phyloP scores from a whole-genome alignment of 2,113 vertebrate genomes.

The Oryzias celebensis region DNA sequence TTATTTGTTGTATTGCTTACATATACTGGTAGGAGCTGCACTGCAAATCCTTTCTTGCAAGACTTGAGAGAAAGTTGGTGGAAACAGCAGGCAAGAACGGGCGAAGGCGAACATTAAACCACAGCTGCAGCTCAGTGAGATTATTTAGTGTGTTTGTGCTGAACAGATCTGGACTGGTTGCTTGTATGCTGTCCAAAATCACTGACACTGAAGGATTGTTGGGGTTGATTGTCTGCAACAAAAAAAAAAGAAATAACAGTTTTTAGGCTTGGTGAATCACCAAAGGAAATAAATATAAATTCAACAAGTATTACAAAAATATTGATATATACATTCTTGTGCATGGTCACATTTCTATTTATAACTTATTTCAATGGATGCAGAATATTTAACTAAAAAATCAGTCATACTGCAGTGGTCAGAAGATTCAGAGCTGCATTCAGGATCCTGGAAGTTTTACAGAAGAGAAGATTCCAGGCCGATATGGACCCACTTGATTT shows the following conservation, averaged over 20 bases:
- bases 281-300: too few relatives aligned
- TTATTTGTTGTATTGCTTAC: conserved; percentile 40
- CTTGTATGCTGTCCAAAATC: conserved; percentile 66
- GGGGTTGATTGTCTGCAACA: conserved; percentile 49
- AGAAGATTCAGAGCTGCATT: conserved; percentile 61
- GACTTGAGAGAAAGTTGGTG: conserved; percentile 62
- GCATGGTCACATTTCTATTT: too few relatives aligned
- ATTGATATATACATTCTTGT: too few relatives aligned
- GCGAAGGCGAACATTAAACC: conserved; percentile 63
- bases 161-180: conserved; percentile 59
- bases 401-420: conserved; percentile 19
- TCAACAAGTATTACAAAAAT: too few relatives aligned
- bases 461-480: conserved; percentile 66
- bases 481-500: conserved; percentile 28
- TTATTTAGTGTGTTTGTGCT: conserved; percentile 11
- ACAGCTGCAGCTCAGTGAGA: conserved; percentile 46
- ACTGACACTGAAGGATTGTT: conserved; percentile 11
- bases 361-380: too few relatives aligned
- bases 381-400: too few relatives aligned
- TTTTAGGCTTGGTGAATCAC: too few relatives aligned
- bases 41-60: conserved; percentile 37
- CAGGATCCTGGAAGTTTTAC: conserved; percentile 50
- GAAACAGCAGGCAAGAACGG: conserved; percentile 64
- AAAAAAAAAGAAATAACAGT: not conserved
- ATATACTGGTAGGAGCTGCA: conserved; percentile 68